Conservation (phyloP, 2,113 vertebrate species). For the Xenotilapia caudafasciata region DNA sequence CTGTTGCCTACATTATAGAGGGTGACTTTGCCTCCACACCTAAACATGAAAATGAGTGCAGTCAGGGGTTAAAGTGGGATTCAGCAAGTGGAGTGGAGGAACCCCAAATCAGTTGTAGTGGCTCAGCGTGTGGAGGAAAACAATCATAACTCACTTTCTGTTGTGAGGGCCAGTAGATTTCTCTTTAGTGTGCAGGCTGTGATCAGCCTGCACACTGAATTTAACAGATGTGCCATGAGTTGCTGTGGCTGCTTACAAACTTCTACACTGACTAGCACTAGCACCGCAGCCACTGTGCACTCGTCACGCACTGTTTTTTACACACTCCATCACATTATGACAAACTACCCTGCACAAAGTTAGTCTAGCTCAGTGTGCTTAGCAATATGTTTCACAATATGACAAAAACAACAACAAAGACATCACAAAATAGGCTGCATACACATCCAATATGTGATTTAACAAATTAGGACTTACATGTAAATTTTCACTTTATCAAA, state of each 20-base stretch:
- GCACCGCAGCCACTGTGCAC: background rate
- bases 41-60: background rate
- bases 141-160: background rate
- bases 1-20: background rate
- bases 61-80: background rate
- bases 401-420: background rate
- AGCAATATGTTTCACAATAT: background rate
- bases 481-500: background rate
- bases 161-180: background rate
- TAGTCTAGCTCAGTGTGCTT: background rate
- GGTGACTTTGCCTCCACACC: background rate
- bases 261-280: background rate
- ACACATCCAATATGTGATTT: background rate
- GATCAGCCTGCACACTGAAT: background rate
- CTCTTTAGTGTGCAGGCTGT: background rate
- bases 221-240: background rate
- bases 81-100: background rate
- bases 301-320: background rate
- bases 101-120: background rate
- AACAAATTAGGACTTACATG: background rate
- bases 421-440: background rate
- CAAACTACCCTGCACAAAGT: background rate
- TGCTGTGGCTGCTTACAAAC: background rate
- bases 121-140: background rate
- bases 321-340: background rate